Evolutionary conservation across 2,797 vertebrate species (phyloP).

Genomic region (Prunella strophiata): DNA sequence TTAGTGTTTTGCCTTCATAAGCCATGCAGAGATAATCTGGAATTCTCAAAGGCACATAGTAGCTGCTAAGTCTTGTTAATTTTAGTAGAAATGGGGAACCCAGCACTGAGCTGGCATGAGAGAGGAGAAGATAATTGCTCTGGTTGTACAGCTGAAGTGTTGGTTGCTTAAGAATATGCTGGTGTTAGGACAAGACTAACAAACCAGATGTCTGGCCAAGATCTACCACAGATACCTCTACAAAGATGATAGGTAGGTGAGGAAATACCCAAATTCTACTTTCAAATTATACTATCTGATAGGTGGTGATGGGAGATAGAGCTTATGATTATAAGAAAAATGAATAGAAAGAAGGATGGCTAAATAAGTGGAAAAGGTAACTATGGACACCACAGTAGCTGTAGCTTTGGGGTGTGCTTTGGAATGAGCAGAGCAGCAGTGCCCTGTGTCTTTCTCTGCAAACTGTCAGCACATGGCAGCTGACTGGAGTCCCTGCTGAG

Average conservation of each 20-base stretch:
- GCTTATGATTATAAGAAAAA: not conserved
- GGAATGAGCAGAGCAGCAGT: not conserved
- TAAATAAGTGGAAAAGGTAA: not conserved
- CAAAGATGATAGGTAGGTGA: not conserved
- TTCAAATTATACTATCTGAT: not conserved
- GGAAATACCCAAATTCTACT: not conserved
- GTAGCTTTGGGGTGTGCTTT: not conserved
- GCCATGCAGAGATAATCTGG: not conserved
- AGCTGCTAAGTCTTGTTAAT: not conserved
- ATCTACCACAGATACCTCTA: not conserved
- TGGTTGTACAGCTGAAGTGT: not conserved
- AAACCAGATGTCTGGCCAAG: not conserved
- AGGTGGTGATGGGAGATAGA: not conserved
- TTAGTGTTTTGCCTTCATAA: not conserved
- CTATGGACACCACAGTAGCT: not conserved
- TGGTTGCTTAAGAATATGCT: not conserved
- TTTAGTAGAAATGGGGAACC: not conserved
- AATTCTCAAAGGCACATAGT: not conserved
- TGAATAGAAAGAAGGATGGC: not conserved
- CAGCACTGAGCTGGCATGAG: not conserved
- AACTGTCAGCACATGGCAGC: not conserved
- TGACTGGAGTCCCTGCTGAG: not conserved
- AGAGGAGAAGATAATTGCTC: not conserved
- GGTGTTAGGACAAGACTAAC: not conserved
- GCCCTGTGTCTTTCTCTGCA: no score